Evolutionary conservation across 1,140 invertebrate species (phyloP).

Genomic region (Pogonomyrmex californicus): DNA sequence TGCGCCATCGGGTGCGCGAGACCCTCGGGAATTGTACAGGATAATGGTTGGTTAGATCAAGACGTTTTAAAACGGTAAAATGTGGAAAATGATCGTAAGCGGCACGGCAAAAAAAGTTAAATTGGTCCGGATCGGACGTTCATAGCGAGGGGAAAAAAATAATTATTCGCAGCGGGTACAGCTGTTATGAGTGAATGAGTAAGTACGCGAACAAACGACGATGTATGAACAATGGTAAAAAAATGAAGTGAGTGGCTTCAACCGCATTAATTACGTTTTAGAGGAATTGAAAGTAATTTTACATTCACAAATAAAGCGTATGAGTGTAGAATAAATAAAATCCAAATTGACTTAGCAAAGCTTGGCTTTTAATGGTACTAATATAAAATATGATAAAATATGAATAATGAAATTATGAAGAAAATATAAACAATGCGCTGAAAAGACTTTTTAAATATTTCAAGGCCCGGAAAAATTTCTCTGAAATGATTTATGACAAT

Average conservation of each 20-base stretch:
- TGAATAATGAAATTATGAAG: not conserved
- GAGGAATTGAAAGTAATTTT: not conserved
- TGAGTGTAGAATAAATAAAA: not conserved
- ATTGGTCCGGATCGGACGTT: slow-evolving; percentile 14
- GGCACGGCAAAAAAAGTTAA: slow-evolving; percentile 3
- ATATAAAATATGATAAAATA: not conserved
- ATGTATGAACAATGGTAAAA: not conserved
- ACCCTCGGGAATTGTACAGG: not conserved
- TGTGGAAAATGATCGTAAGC: not conserved
- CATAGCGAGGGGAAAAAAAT: slow-evolving; percentile 7
- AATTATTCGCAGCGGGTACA: slow-evolving; percentile 16
- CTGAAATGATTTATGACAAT: not conserved
- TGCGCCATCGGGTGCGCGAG: not conserved
- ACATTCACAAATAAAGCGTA: no score
- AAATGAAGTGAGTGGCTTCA: not conserved
- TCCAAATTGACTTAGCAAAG: not conserved
- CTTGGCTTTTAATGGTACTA: not conserved
- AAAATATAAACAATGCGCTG: not conserved
- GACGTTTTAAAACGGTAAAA: slow-evolving; percentile 6
- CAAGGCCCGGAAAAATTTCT: not conserved
- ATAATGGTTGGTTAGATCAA: slow-evolving; percentile 21
- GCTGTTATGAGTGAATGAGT: not conserved
- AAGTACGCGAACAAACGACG: not conserved
- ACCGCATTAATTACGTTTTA: not conserved
- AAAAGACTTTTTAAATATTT: not conserved